These are phyloP conservation scores for Oreochromis niloticus DNA, from an alignment of 2,113 vertebrate species.

Conservation along the genomic window DNA sequence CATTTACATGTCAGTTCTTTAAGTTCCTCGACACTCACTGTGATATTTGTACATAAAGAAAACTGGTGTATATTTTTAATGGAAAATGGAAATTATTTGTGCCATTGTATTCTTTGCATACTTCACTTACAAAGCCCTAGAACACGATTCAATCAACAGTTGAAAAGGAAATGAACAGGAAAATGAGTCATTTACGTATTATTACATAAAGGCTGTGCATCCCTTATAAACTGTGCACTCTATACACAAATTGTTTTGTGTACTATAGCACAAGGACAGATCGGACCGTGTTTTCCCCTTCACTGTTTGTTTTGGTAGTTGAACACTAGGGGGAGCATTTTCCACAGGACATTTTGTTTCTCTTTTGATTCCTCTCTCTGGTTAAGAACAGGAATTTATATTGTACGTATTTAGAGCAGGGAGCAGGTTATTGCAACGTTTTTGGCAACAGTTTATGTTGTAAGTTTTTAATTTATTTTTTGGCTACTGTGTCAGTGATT, in stretches of 20 bases:
- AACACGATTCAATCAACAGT: background rate
- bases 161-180: background rate
- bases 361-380: background rate
- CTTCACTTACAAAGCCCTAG: background rate
- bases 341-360: background rate
- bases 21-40: background rate
- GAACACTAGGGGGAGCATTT: constrained; percentile 3
- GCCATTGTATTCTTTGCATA: background rate
- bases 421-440: background rate
- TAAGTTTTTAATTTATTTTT: background rate
- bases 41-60: background rate
- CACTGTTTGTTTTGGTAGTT: background rate
- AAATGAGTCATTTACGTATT: background rate
- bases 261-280: background rate
- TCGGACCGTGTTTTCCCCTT: background rate
- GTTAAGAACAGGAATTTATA: fast-evolving
- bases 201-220: background rate
- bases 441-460: background rate
- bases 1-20: background rate
- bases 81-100: background rate
- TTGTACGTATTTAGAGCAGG: background rate
- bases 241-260: background rate
- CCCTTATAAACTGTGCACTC: background rate
- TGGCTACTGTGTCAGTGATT: background rate
- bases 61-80: background rate